Percentiles rank a stretch among this genome's conserved stretches.
phyloP scores from a whole-genome alignment of 2,113 vertebrate species.

The Phaetusa simplex region DNA sequence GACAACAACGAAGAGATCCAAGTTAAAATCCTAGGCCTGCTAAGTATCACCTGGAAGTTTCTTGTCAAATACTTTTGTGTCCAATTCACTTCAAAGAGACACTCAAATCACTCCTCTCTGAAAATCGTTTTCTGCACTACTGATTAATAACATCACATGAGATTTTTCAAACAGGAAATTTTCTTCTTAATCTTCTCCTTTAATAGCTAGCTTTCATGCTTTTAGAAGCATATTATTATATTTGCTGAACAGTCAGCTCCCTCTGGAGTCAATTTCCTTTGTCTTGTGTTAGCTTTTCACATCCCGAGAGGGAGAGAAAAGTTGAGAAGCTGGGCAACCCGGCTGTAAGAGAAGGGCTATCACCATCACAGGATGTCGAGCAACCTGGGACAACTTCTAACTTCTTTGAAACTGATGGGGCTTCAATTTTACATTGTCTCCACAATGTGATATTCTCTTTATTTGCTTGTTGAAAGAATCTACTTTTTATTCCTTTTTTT shows the following conservation, averaged over 20 bases:
- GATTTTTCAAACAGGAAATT: not conserved
- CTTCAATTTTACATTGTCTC: not conserved
- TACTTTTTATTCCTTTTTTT: not conserved
- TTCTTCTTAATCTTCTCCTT: not conserved
- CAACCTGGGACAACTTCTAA: not conserved
- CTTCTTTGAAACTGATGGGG: not conserved
- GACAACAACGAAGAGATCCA: not conserved
- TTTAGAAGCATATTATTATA: not conserved
- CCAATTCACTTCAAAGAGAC: not conserved
- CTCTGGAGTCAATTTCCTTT: not conserved
- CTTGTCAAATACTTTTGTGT: not conserved
- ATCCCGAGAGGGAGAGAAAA: not conserved
- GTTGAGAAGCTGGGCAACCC: not conserved
- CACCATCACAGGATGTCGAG: rapidly evolving
- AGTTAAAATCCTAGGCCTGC: not conserved
- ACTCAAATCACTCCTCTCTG: not conserved
- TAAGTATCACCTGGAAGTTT: not conserved
- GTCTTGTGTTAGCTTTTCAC: not conserved
- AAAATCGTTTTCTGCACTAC: not conserved
- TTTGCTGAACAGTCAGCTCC: not conserved
- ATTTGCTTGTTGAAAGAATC: not conserved
- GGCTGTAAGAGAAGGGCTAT: not conserved
- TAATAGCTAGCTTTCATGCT: not conserved
- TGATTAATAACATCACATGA: not conserved
- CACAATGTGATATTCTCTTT: not conserved